These are phyloP conservation scores for Dermatophagoides farinae DNA, from an alignment of 1,140 invertebrate species.

Conservation along the genomic window DNA sequence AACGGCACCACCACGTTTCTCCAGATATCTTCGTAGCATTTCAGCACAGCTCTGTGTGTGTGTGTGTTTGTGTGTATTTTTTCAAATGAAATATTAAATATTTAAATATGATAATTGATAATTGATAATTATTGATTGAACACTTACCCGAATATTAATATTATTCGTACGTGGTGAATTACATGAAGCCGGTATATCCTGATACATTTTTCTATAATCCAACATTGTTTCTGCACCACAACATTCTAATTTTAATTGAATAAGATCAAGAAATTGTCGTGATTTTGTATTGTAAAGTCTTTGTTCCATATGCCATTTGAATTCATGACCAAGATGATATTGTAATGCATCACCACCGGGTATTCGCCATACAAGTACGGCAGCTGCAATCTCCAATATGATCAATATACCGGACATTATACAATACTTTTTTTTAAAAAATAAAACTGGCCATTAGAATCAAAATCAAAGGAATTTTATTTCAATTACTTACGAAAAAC, in stretches of 20 bases:
- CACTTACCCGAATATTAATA: constrained; percentile 19
- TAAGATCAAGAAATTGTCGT: constrained; percentile 19
- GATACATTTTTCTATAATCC: constrained; percentile 17
- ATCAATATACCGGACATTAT: constrained; percentile 17
- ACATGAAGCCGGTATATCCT: constrained; percentile 19
- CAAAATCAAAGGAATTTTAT: neutral
- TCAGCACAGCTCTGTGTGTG: constrained; percentile 22
- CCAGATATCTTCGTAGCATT: constrained; percentile 20
- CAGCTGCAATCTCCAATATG: constrained; percentile 16
- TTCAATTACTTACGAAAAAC: constrained; percentile 18
- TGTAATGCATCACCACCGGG: constrained; percentile 21
- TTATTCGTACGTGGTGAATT: constrained; percentile 21
- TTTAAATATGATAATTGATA: neutral
- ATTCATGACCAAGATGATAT: constrained; percentile 17
- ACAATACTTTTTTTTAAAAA: constrained; percentile 16
- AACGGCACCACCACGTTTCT: constrained; percentile 19
- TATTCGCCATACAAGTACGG: constrained; percentile 20
- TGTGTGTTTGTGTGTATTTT: too few relatives aligned
- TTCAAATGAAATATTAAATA: constrained; percentile 1
- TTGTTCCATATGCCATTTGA: constrained; percentile 18
- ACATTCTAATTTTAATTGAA: constrained; percentile 22
- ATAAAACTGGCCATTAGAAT: neutral
- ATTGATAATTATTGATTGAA: neutral
- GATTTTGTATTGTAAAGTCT: constrained; percentile 11
- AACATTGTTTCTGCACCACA: constrained; percentile 20